Evolutionary conservation across 2,888 invertebrate genomes (phyloP), one percentile per base, ranked within the genome.

Genomic region (Lasioglossum villosulum): DNA sequence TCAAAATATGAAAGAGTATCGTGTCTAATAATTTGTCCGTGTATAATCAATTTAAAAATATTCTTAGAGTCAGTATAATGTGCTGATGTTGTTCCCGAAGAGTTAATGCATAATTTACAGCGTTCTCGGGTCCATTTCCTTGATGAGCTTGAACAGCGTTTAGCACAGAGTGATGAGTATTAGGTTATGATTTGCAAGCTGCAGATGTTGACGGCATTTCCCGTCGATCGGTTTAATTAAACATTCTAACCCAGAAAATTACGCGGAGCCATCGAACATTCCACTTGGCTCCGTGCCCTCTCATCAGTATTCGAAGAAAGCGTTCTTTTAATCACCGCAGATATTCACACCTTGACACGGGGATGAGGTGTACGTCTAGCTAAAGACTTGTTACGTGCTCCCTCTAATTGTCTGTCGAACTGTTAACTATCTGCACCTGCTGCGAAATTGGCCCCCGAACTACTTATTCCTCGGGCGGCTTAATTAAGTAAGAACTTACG

Each of bases 251-350:
- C 66, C 34, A 23, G 74, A 59, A 78, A 74, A 75, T 84, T 84
- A 23, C 70, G 56, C 66, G 72, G n/a, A 52, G 19, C 52, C 42
- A 72, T 66, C 75, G 16, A 68, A 42, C 78, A 83, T 78, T 84
- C 84, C 77, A 59, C 34, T 78, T 77, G 8, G 48, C 76, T 34
- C 30, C 48, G 19, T 19, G 39, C n/a, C 59, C 19, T 23, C 73
- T 84, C 84, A 84, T 84, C 74, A 39, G 70, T 84, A 84, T 84
- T 84, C 84, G 34, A 70, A 74, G 83, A 74, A 84, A 77, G 59
- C 77, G 39, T 59, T 77, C 84, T 77, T 84, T 84, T 84, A 84
- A 84, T 78, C 84, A 27, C 27, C 70, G 30, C 19, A 45, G 34
- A 34, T 14, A 4, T 84, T 59, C 82, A 34, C 37, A 63, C 30